Evolutionary conservation across 2,888 invertebrate species (phyloP).

Genomic region (Lysandra coridon): DNA sequence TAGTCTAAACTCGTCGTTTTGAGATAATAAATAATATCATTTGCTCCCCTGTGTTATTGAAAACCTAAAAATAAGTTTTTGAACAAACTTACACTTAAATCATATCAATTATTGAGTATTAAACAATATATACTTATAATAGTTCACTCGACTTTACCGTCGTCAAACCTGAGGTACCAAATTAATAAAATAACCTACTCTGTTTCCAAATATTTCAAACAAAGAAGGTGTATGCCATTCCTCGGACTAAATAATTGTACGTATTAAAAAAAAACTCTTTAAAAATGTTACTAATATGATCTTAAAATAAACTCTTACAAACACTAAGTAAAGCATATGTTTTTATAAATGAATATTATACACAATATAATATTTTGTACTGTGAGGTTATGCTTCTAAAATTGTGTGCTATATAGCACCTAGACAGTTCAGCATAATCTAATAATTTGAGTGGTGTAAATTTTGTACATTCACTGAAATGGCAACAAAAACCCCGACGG

Average conservation of each 20-base stretch:
- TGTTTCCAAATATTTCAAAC: constrained; percentile 30
- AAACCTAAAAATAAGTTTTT: constrained; percentile 8
- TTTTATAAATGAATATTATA: constrained; percentile 66
- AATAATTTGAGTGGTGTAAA: constrained; percentile 34
- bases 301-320: constrained; percentile 54
- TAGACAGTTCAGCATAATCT: constrained; percentile 37
- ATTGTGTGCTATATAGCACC: constrained; percentile 34
- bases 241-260: constrained; percentile 57
- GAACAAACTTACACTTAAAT: constrained; percentile 39
- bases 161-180: constrained; percentile 35
- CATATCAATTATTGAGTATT: constrained; percentile 24
- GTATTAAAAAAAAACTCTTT: constrained; percentile 57
- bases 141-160: constrained; percentile 56
- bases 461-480: constrained; percentile 48
- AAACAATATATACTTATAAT: constrained; percentile 61
- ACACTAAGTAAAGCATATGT: constrained; percentile 76
- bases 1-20: neutral
- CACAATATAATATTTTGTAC: constrained; percentile 76
- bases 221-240: constrained; percentile 51
- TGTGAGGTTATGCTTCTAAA: constrained; percentile 63
- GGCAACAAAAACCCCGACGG: constrained; percentile 47
- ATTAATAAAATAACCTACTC: constrained; percentile 50
- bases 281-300: constrained; percentile 51
- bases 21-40: neutral
- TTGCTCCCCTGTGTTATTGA: constrained; percentile 4